Percentiles rank a stretch among this genome's conserved stretches.
Evolutionary conservation across 2,113 vertebrate species (phyloP).

Genomic region (Calidris pugnax): DNA sequence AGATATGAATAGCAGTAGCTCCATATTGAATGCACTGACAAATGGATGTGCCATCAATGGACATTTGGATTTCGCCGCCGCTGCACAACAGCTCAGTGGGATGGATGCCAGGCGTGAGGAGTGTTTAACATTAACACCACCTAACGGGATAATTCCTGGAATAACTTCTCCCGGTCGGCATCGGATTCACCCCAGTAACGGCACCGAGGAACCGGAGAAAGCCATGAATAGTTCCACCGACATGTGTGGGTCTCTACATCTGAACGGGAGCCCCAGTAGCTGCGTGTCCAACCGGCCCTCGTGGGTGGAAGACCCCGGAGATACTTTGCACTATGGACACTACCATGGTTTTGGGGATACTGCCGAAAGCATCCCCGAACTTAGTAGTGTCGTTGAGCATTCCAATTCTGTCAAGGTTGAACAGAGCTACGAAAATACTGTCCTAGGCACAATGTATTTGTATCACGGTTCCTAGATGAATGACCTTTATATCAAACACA

Average conservation of each 20-base stretch:
- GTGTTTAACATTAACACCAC: slow-evolving; percentile 34
- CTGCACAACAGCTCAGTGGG: slow-evolving; percentile 60
- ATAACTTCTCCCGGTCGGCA: slow-evolving; percentile 31
- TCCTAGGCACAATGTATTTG: slow-evolving; percentile 84
- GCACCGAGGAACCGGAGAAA: slow-evolving; percentile 62
- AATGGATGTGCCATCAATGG: slow-evolving; percentile 79
- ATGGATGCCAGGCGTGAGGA: slow-evolving; percentile 57
- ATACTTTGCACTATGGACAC: slow-evolving; percentile 88
- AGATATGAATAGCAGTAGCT: slow-evolving; percentile 83
- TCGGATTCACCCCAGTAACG: background rate
- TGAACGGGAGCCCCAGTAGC: slow-evolving; percentile 83
- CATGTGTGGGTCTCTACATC: slow-evolving; percentile 91
- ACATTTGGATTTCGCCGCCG: slow-evolving; percentile 71
- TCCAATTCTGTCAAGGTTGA: slow-evolving; percentile 84
- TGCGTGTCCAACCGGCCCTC: slow-evolving; percentile 77
- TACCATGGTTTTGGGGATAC: slow-evolving; percentile 97
- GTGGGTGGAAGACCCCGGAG: slow-evolving; percentile 77
- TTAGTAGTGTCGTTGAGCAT: slow-evolving; percentile 86
- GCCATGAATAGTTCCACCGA: slow-evolving; percentile 55
- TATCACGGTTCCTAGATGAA: slow-evolving; percentile 80
- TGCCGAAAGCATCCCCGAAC: slow-evolving; percentile 89
- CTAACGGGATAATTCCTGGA: slow-evolving; percentile 19
- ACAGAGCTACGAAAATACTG: slow-evolving; percentile 74
- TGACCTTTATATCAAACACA: background rate
- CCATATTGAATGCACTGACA: slow-evolving; percentile 75